phyloP scores from a whole-genome alignment of 2,888 invertebrate species.

The Monoplex corrugatus region DNA sequence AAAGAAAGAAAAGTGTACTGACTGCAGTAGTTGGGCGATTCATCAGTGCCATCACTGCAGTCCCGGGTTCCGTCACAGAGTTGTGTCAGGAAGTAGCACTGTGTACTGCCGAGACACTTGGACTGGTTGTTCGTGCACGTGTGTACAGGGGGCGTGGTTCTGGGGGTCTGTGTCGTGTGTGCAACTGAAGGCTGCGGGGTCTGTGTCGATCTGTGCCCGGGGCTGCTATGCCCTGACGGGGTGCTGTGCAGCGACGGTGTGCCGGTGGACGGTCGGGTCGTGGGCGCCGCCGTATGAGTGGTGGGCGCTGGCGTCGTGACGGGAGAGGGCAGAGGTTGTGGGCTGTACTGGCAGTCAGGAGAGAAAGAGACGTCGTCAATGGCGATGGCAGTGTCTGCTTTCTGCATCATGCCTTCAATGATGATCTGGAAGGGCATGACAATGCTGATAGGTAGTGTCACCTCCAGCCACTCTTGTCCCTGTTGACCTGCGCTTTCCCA shows the following conservation, averaged over 20 bases:
- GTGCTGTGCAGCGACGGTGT: not conserved
- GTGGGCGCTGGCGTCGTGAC: slow-evolving; percentile 48
- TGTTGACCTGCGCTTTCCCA: slow-evolving; percentile 37
- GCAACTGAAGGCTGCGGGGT: not conserved
- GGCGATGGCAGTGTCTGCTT: slow-evolving; percentile 68
- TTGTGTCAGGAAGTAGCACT: slow-evolving; percentile 61
- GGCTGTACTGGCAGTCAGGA: slow-evolving; percentile 69
- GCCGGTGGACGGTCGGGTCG: slow-evolving; percentile 54
- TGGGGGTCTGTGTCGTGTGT: no score
- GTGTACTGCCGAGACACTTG: slow-evolving; percentile 54
- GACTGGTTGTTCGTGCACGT: slow-evolving; percentile 39
- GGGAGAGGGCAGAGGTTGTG: slow-evolving; percentile 52
- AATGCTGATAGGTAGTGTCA: slow-evolving; percentile 11
- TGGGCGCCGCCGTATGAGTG: slow-evolving; percentile 29
- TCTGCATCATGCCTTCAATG: slow-evolving; percentile 72
- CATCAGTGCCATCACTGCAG: slow-evolving; percentile 59
- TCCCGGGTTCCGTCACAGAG: slow-evolving; percentile 61
- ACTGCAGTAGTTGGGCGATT: slow-evolving; percentile 40
- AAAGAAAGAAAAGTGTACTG: slow-evolving; percentile 36
- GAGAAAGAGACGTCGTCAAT: slow-evolving; percentile 64
- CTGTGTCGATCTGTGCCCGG: not conserved
- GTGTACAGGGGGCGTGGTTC: not conserved
- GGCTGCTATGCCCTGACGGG: not conserved
- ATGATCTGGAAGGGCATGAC: slow-evolving; percentile 69
- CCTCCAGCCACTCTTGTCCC: slow-evolving; percentile 33